Percentiles rank a stretch among this genome's conserved stretches.
Evolutionary conservation across 1,140 invertebrate genomes (phyloP).

Genomic region (Antheraea pernyi): DNA sequence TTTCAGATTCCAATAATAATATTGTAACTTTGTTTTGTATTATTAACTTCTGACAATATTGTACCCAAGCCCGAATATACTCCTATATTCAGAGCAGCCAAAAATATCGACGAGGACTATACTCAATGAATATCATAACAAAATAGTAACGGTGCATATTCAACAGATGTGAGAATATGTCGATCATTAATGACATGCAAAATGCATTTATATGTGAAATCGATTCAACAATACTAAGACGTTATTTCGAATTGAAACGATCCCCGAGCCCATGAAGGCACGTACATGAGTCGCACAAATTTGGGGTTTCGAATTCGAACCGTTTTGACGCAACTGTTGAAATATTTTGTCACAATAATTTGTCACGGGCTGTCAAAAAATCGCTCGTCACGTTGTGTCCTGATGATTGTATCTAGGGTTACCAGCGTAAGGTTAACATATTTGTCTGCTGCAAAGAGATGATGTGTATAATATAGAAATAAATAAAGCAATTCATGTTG

Average conservation of each 20-base stretch:
- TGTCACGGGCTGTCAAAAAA: slow-evolving; percentile 68
- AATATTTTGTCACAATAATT: slow-evolving; percentile 79
- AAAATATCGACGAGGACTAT: too few species aligned
- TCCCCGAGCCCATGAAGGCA: slow-evolving; percentile 7
- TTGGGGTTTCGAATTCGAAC: slow-evolving; percentile 36
- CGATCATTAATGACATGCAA: slow-evolving; percentile 2
- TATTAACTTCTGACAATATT: too few species aligned
- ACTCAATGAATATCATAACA: too few species aligned
- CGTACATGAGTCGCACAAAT: slow-evolving; percentile 40
- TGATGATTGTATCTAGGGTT: background rate
- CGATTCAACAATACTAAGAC: background rate
- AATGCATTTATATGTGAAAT: background rate
- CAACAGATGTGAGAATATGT: background rate
- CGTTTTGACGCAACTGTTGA: slow-evolving; percentile 72
- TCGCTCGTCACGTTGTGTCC: slow-evolving; percentile 64
- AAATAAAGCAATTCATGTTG: too few species aligned
- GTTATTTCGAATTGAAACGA: background rate
- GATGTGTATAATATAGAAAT: too few species aligned
- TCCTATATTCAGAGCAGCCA: too few species aligned
- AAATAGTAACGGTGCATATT: background rate
- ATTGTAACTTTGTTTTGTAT: too few species aligned
- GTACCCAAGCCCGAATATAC: too few species aligned
- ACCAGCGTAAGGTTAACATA: background rate
- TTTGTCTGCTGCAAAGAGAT: background rate
- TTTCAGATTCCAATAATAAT: too few species aligned